Base-by-base conservation (phyloP, 2,888 invertebrate genomes). In the Drosophila eohydei region DNA sequence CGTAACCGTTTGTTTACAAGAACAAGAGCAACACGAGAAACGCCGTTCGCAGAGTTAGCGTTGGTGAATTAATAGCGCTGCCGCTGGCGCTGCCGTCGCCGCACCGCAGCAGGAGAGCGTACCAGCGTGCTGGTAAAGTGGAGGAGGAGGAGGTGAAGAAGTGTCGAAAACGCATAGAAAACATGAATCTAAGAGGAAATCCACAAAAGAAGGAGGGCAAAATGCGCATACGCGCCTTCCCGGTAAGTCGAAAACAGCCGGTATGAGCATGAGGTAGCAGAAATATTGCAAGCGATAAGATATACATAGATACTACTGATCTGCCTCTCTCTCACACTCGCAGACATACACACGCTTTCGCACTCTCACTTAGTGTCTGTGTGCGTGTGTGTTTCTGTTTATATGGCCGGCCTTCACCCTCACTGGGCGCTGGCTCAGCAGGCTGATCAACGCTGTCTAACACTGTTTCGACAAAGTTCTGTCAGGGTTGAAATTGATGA, bases 221-320 rank as follows among this genome's bases (percentile, higher is more conserved):
- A 94, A 98, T 98, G 98, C 95, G 99, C 93, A 99, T 99, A 92
- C 95, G 98, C 93, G 98, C 98, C 88, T 99, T 99, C 94, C 98
- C 98, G 93, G 98, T 98, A 94, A 98, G 97, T 95, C 12, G 9
- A 11, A 44, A 52, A 40, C 12, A 36, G 69, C 59, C 74, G 74
- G 40, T 38, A 30, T 4, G 12, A 71, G 55, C 71, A 63, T 71
- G 56, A 71, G 44, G 11, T 30, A 38, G 56, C 72, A 63, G 14
- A 36, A 57, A 44, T 0, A 40, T 30, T 16, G 44, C 26, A 21
- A 30, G 26, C 41, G 77, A 74, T 71, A 71, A 74, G 64, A 58
- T 62, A 51, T 34, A 21, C 9, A 2, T 46, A 38, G 30, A 9
- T 43, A 38, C 36, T 40, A 16, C 38, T 36, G 55, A 68, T 41